These are phyloP conservation scores for Peribatodes rhomboidaria DNA, from an alignment of 2,888 invertebrate genomes.

Conservation along the genomic window DNA sequence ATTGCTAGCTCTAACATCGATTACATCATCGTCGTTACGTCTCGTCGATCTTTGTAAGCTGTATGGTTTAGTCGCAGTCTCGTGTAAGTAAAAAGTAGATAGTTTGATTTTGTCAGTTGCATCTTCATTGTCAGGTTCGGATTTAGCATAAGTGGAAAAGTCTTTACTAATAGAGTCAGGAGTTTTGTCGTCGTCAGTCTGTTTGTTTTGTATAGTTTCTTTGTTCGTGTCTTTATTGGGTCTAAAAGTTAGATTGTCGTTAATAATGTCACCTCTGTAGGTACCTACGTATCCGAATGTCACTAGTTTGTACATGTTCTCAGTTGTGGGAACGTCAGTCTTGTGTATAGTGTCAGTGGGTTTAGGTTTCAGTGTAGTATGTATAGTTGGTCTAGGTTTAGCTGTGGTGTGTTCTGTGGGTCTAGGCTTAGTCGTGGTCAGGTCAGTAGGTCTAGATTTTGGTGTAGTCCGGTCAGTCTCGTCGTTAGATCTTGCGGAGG, in stretches of 20 bases:
- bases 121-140: constrained; percentile 52
- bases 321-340: constrained; percentile 63
- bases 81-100: constrained; percentile 77
- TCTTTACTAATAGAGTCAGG: constrained; percentile 70
- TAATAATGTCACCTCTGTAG: constrained; percentile 67
- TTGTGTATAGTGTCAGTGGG: constrained; percentile 29
- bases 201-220: constrained; percentile 49
- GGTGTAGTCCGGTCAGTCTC: constrained; percentile 52
- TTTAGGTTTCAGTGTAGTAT: constrained; percentile 24
- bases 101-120: constrained; percentile 62
- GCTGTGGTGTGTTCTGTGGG: constrained; percentile 36
- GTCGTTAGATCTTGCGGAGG: constrained; percentile 78
- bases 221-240: constrained; percentile 35
- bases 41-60: constrained; percentile 74
- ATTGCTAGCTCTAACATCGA: constrained; percentile 54
- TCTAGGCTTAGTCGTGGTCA: constrained; percentile 29
- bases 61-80: constrained; percentile 78
- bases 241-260: constrained; percentile 45
- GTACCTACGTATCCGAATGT: constrained; percentile 83
- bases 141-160: constrained; percentile 64
- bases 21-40: constrained; percentile 70
- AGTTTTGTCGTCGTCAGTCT: constrained; percentile 19
- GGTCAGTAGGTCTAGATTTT: constrained; percentile 32
- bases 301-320: constrained; percentile 77
- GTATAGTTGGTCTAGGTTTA: constrained; percentile 32